Conservation (phyloP, 2,797 vertebrate species). For the Pagetopsis macropterus region DNA sequence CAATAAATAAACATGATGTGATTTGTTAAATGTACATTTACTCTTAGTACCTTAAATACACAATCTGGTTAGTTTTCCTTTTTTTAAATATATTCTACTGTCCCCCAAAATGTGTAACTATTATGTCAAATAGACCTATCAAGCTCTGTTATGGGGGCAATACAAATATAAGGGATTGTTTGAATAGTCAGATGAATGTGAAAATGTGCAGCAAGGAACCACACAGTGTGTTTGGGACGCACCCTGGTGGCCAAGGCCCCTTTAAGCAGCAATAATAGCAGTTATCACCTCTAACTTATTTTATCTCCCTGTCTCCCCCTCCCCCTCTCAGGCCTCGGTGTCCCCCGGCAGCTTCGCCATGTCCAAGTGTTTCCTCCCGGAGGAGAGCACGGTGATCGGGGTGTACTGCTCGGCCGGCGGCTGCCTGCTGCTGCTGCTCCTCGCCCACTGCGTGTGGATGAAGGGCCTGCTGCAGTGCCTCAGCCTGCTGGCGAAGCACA, state of each 20-base stretch:
- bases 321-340: slow-evolving; percentile 85
- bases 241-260: slow-evolving; percentile 27
- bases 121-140: not conserved
- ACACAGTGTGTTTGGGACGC: not conserved
- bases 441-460: slow-evolving; percentile 83
- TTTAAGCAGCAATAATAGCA: not conserved
- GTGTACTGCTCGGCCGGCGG: slow-evolving; percentile 85
- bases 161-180: not conserved
- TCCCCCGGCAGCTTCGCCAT: slow-evolving; percentile 85
- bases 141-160: no score
- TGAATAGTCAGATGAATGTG: not conserved
- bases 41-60: no score
- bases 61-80: not conserved
- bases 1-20: not conserved
- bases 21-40: not conserved
- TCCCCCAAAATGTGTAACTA: not conserved
- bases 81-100: not conserved
- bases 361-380: slow-evolving; percentile 93
- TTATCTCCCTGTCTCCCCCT: not conserved
- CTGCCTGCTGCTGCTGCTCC: slow-evolving; percentile 77
- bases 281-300: slow-evolving; percentile 2
- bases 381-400: slow-evolving; percentile 89
- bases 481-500: slow-evolving; percentile 89
- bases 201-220: not conserved
- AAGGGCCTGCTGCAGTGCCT: slow-evolving; percentile 82